Conservation (phyloP, 2,797 vertebrate species). For the Kryptolebias ocellatus region DNA sequence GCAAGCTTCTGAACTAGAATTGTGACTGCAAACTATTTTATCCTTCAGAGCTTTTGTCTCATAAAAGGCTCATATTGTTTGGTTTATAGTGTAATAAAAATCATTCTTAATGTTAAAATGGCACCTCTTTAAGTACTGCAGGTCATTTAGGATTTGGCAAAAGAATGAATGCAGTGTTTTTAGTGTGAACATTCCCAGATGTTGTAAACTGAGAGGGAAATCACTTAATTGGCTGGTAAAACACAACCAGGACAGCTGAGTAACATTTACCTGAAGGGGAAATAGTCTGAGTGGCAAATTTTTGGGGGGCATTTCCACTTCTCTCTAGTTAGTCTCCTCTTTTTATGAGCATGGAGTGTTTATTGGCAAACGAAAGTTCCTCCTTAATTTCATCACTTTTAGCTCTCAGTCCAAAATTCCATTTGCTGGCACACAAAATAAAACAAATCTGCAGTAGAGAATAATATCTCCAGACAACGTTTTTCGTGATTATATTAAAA, state of each 20-base stretch:
- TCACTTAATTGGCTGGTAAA: conserved; percentile 57
- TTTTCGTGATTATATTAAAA: conserved; percentile 29
- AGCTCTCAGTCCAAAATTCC: conserved; percentile 46
- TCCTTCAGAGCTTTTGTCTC: conserved; percentile 3
- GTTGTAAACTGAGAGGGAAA: conserved; percentile 59
- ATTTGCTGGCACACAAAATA: conserved; percentile 34
- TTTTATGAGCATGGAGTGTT: conserved; percentile 53
- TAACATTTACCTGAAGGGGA: conserved; percentile 20
- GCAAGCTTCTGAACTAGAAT: background rate
- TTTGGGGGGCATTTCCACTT: conserved; percentile 19
- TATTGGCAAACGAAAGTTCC: conserved; percentile 54
- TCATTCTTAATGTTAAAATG: conserved; percentile 10
- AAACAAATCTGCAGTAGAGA: conserved; percentile 45
- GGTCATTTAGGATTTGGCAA: background rate
- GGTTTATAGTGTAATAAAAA: conserved; percentile 21
- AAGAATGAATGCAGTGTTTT: conserved; percentile 39
- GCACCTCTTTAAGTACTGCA: background rate
- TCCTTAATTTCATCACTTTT: conserved; percentile 33
- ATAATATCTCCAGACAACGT: conserved; percentile 47
- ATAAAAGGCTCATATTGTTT: conserved; percentile 9
- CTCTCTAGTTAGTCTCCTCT: conserved; percentile 26
- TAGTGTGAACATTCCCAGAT: conserved; percentile 71
- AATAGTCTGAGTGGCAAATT: conserved; percentile 34
- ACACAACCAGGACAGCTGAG: conserved; percentile 22
- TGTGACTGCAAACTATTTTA: conserved; percentile 5